Percentiles rank a stretch among this genome's conserved stretches.
phyloP scores from a whole-genome alignment of 2,797 vertebrate species.

The Mergus octosetaceus region DNA sequence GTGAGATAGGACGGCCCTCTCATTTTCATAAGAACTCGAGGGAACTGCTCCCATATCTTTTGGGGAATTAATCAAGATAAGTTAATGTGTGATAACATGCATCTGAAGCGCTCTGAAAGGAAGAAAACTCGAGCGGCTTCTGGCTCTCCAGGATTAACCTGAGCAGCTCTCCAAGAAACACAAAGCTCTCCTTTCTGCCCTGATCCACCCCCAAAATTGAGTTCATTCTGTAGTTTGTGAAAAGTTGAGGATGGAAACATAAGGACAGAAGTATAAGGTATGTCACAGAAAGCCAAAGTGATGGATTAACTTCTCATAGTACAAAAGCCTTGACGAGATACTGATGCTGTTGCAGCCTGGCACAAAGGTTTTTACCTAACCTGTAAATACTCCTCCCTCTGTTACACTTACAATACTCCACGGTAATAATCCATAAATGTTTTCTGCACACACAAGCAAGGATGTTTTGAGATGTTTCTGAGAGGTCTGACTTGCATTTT shows the following conservation, averaged over 20 bases:
- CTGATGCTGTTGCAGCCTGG: not conserved
- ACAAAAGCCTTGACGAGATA: not conserved
- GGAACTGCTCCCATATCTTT: slow-evolving; percentile 38
- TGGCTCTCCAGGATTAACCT: slow-evolving; percentile 40
- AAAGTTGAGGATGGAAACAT: not conserved
- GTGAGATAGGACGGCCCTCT: slow-evolving; percentile 58
- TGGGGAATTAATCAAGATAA: slow-evolving; percentile 68
- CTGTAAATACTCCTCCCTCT: not conserved
- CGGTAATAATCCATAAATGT: not conserved
- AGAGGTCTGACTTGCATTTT: not conserved
- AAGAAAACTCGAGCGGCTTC: slow-evolving; percentile 31
- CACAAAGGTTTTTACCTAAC: not conserved
- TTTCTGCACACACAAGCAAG: not conserved
- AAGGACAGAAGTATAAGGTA: not conserved
- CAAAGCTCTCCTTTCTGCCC: not conserved
- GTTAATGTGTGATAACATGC: slow-evolving; percentile 59
- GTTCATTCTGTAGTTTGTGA: not conserved
- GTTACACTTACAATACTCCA: not conserved
- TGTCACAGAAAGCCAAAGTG: not conserved
- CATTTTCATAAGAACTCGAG: slow-evolving; percentile 59
- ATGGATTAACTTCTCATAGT: not conserved
- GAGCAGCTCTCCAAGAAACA: slow-evolving; percentile 51
- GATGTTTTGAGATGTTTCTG: not conserved
- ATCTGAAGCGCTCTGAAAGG: slow-evolving; percentile 12
- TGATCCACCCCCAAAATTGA: not conserved